Percentiles rank a stretch among this genome's conserved stretches.
phyloP scores from a whole-genome alignment of 53 echinoderm and acorn worm genomes.

The Paracentrotus lividus region DNA sequence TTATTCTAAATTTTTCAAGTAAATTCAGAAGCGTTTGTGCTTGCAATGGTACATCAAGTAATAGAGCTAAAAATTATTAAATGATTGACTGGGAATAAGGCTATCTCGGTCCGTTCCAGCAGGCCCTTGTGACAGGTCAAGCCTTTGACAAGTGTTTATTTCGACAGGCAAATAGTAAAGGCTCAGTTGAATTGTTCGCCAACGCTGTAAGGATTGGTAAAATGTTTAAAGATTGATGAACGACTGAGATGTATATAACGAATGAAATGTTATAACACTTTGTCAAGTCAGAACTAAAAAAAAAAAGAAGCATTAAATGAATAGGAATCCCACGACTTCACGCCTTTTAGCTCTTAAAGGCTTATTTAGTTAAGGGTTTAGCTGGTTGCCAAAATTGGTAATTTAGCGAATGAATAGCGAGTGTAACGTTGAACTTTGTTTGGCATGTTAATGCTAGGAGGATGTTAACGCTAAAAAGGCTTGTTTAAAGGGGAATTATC shows the following conservation, averaged over 20 bases:
- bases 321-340: too few species aligned
- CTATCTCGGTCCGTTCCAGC: background rate
- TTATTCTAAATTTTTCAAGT: too few species aligned
- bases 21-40: too few species aligned
- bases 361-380: too few species aligned
- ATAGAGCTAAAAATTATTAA: too few species aligned
- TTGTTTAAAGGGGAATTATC: too few species aligned
- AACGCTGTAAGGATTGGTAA: background rate
- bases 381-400: too few species aligned
- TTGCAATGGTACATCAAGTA: too few species aligned
- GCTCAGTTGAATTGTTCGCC: background rate
- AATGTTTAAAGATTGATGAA: background rate
- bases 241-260: background rate
- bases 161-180: background rate
- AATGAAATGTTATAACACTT: too few species aligned
- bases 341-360: too few species aligned
- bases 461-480: background rate
- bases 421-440: background rate
- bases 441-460: background rate
- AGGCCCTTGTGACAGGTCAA: background rate
- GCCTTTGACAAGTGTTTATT: slow-evolving; percentile 12
- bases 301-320: too few species aligned
- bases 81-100: background rate
- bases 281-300: too few species aligned
- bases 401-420: background rate